Evolutionary conservation across 1,140 invertebrate genomes (phyloP).

Genomic region (Dreissena rostriformis): DNA sequence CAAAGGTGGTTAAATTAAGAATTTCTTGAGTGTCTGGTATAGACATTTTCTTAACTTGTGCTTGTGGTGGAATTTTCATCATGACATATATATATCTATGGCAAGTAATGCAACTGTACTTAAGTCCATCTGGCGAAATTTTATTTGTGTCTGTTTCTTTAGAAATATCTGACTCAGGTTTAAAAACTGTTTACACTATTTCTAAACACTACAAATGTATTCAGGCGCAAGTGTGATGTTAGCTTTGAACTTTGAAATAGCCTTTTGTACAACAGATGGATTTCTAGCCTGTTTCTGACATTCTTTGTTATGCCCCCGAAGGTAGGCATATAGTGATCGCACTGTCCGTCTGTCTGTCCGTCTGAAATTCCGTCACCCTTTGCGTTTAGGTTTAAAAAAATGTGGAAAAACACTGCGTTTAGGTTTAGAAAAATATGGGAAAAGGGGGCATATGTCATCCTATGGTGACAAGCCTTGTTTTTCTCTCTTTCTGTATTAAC

Average conservation of each 20-base stretch:
- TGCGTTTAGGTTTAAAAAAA: no score
- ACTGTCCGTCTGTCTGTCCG: no score
- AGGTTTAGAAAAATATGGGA: no score
- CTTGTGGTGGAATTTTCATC: background rate
- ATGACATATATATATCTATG: background rate
- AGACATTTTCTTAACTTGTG: slow-evolving; percentile 5
- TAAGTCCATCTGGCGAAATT: background rate
- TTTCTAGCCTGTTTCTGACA: no score
- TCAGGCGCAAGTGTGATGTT: background rate
- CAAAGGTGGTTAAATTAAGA: slow-evolving; percentile 12
- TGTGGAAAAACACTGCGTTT: no score
- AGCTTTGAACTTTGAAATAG: background rate
- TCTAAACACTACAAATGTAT: background rate
- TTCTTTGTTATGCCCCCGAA: no score
- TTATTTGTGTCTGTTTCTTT: background rate
- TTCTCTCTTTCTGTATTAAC: no score
- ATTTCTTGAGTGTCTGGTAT: slow-evolving; percentile 13
- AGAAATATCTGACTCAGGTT: background rate
- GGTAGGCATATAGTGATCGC: no score
- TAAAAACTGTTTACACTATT: background rate
- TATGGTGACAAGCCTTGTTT: no score
- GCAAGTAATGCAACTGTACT: background rate
- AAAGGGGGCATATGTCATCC: no score
- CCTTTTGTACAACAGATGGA: background rate
- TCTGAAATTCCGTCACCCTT: no score